Conservation (phyloP, 1,140 invertebrate genomes). For the Lanistes nyassanus region DNA sequence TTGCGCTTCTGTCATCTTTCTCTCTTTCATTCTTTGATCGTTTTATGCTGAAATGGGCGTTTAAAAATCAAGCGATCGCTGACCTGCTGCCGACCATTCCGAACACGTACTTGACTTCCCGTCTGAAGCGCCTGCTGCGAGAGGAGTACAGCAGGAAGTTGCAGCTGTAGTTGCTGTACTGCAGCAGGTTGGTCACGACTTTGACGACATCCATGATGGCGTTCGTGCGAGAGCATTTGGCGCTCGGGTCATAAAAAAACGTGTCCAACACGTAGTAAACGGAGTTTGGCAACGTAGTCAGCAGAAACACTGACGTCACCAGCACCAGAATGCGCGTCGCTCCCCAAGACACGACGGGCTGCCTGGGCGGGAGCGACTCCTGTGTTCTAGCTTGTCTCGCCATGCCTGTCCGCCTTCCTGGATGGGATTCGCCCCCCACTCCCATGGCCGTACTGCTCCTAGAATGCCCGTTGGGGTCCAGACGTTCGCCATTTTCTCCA, state of each 20-base stretch:
- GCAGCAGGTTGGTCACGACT: conserved; percentile 34
- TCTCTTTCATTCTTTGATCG: too few relatives aligned
- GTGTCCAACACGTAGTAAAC: conserved; percentile 49
- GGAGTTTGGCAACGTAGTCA: conserved; percentile 47
- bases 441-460: too few relatives aligned
- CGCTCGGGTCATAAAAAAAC: conserved; percentile 14
- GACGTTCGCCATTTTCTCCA: too few relatives aligned
- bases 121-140: conserved; percentile 45
- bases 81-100: conserved; percentile 9
- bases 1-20: too few relatives aligned
- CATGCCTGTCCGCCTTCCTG: not conserved
- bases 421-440: not conserved
- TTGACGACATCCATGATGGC: conserved; percentile 14
- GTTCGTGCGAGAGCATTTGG: not conserved
- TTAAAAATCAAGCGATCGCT: too few relatives aligned
- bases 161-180: conserved; percentile 47
- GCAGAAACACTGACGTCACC: conserved; percentile 46
- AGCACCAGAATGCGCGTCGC: conserved; percentile 48
- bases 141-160: conserved; percentile 54
- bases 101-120: conserved; percentile 29
- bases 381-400: not conserved
- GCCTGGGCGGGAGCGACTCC: not conserved
- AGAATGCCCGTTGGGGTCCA: too few relatives aligned
- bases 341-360: conserved; percentile 24
- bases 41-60: too few relatives aligned